A percentile compares a stretch with the other conserved stretches of the same genome.
Conservation (phyloP, 2,113 vertebrate genomes). For the Seriola quinqueradiata region DNA sequence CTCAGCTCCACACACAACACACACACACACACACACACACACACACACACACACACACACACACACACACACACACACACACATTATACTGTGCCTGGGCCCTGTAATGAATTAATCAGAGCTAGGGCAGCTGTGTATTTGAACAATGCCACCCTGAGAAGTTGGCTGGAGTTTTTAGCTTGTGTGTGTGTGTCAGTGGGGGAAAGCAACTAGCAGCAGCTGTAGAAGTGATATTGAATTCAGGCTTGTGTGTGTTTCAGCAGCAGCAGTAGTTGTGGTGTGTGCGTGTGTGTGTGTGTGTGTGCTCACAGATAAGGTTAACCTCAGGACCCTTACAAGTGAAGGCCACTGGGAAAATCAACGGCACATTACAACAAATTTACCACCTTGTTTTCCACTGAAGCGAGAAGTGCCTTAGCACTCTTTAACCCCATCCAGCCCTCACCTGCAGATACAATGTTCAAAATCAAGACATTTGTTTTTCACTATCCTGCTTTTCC, state of each 20-base stretch:
- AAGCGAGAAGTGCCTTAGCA: constrained; percentile 5
- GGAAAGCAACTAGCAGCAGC: constrained; percentile 12
- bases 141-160: constrained; percentile 66
- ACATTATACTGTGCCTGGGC: constrained; percentile 26
- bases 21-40: constrained; percentile 10
- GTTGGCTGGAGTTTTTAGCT: constrained; percentile 49
- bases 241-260: constrained; percentile 9
- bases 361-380: constrained; percentile 22
- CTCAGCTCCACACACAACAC: constrained; percentile 5
- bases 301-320: background rate
- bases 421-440: background rate
- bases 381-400: constrained; percentile 30
- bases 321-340: constrained; percentile 5
- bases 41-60: constrained; percentile 8
- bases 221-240: constrained; percentile 36
- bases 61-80: constrained; percentile 20
- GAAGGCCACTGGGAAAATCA: constrained; percentile 4
- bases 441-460: background rate
- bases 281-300: constrained; percentile 21
- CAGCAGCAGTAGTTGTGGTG: constrained; percentile 13
- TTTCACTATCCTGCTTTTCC: background rate
- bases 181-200: constrained; percentile 1
- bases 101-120: constrained; percentile 74
- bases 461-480: background rate
- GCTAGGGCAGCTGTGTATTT: constrained; percentile 62